phyloP scores from a whole-genome alignment of 2,797 vertebrate genomes.

The Propithecus deckenii region DNA sequence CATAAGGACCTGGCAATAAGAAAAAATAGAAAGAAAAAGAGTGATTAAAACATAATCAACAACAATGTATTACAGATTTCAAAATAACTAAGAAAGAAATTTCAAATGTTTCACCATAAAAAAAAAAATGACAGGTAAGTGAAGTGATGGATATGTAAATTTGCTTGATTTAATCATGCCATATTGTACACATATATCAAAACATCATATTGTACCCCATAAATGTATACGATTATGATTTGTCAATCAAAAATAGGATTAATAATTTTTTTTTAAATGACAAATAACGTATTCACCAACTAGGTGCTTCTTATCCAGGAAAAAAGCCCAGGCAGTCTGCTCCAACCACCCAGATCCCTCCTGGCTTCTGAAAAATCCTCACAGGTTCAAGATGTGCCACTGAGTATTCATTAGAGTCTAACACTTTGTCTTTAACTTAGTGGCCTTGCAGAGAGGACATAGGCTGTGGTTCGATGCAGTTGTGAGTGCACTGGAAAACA shows the following conservation, averaged over 20 bases:
- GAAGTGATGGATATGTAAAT: not conserved
- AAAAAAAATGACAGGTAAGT: not conserved
- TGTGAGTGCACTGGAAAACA: slow-evolving; percentile 25
- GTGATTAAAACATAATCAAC: not conserved
- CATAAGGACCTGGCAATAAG: not conserved
- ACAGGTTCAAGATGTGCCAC: not conserved
- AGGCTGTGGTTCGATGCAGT: not conserved
- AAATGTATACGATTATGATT: not conserved
- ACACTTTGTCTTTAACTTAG: not conserved
- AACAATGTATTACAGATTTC: not conserved
- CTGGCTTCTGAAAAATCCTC: not conserved
- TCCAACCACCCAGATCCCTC: not conserved
- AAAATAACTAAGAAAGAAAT: not conserved
- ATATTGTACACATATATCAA: not conserved
- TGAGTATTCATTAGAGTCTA: not conserved
- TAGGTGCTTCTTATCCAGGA: not conserved
- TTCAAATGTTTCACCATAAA: not conserved
- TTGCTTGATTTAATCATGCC: not conserved
- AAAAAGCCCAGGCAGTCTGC: not conserved
- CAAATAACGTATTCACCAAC: not conserved
- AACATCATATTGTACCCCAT: not conserved
- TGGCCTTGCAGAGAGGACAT: not conserved
- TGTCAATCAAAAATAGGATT: not conserved
- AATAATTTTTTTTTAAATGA: not conserved
- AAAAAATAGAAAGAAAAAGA: not conserved